Base-by-base conservation (phyloP, 2,888 invertebrate species). In the Cosmorhoe ocellata region DNA sequence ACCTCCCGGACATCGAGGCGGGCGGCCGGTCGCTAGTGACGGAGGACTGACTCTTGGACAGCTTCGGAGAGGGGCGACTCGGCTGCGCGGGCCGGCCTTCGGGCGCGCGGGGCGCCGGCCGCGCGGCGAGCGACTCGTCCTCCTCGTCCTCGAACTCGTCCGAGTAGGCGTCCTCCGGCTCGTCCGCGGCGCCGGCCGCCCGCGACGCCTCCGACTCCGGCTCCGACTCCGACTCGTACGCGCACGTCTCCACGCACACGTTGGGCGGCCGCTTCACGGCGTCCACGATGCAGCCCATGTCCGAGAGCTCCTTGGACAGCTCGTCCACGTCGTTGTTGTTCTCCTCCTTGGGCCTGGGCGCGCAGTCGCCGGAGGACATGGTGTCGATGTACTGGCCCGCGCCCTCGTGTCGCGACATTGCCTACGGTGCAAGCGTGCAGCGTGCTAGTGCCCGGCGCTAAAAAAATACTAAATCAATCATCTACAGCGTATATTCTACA, bases 281-380 rank as follows among this genome's bases (percentile, higher is more conserved):
- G 38, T 84, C 85, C 8, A 89, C 85, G 37, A 90, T 83, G 54
- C 90, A 90, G 13, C 90, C 90, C 90, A 91, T 91, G 56, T 81
- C 80, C 3, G 84, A 77, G 1, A 91, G 63, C n/a, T 87, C 79
- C 55, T 86, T 83, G 3, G 89, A 81, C 5, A 91, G 67, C 41
- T 81, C 84, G 79, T 90, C 81, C 44, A 90, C 68, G 56, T 88
- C 85, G 76, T 91, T 90, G 64, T 91, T 91, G 60, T 91, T 91
- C 62, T 85, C 90, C 63, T 91, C 90, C 65, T 74, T 78, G 54
- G 75, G 81, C 45, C 58, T 67, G n/a, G n/a, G n/a, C n/a, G n/a
- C n/a, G n/a, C n/a, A 76, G 57, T 88, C 89, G 11, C 88, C 89
- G 8, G 84, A 82, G 1, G 85, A 86, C 38, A 82, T 72, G 12